Conservation (phyloP, 2,113 vertebrate genomes). For the Zapornia atra region DNA sequence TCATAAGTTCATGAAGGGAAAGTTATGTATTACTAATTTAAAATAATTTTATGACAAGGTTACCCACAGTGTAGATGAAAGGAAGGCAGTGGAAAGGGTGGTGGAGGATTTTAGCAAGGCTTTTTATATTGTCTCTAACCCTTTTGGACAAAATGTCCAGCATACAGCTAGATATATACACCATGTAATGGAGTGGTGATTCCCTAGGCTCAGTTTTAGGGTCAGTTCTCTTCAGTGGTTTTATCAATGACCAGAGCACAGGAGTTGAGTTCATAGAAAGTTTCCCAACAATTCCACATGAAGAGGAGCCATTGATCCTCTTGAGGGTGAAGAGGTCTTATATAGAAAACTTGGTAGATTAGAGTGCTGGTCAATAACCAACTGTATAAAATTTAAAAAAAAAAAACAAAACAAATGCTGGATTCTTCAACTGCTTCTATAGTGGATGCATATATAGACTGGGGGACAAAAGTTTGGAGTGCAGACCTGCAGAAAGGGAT, state of each 20-base stretch:
- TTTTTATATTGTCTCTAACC: too few relatives aligned
- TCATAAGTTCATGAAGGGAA: too few relatives aligned
- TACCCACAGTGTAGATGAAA: too few relatives aligned
- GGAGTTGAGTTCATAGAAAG: not conserved
- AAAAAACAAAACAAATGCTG: not conserved
- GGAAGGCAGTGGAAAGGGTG: too few relatives aligned
- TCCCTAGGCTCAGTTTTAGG: not conserved
- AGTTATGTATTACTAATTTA: too few relatives aligned
- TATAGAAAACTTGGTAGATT: not conserved
- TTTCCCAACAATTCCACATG: not conserved
- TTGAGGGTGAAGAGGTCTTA: accelerated
- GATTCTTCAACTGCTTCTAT: not conserved
- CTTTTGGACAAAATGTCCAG: too few relatives aligned
- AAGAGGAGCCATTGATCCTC: not conserved
- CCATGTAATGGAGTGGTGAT: not conserved
- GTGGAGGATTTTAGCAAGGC: too few relatives aligned
- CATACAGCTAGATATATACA: too few relatives aligned
- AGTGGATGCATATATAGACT: not conserved
- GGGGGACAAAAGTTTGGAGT: accelerated
- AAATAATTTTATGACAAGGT: too few relatives aligned
- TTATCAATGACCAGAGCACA: not conserved
- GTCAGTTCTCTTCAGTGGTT: not conserved
- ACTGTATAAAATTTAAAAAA: not conserved
- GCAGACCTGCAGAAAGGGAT: not conserved
- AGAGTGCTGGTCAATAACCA: not conserved